Evolutionary conservation across 2,888 invertebrate genomes (phyloP), one percentile per base, ranked within the genome.

Genomic region (Spodoptera littoralis): DNA sequence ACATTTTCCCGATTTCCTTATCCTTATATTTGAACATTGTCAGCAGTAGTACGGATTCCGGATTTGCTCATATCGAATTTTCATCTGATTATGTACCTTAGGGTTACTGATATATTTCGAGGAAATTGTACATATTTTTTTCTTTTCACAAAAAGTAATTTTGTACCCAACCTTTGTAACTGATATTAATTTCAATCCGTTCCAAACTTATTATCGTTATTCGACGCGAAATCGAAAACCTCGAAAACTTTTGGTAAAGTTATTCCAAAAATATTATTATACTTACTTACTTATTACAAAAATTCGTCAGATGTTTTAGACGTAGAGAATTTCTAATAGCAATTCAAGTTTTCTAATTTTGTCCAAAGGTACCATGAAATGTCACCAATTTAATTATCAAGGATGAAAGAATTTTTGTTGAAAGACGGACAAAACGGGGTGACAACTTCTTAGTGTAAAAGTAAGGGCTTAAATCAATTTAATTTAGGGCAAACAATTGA

Each of bases 301-400:
- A 75, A 81, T 70, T 77, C 79, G 70, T 76, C 82, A 80, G 76
- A 80, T 85, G 79, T 81, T 80, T 82, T 70, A 53, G 74, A 81
- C 79, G 71, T 77, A 64, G 70, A 71, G 70, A 77, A 80, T 83
- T 81, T 73, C 49, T 57, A 63, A 68, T 64, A 60, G 68, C 72
- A 65, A 76, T 75, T 80, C 65, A 85, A 89, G 83, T 88, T 88
- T 87, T 82, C 79, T 85, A 87, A 88, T 89, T 85, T 84, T 67
- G 65, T 53, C 75, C 66, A 65, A 71, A 77, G 76, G 74, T 36
- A 43, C 44, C 44, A 44, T 65, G 49, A 73, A 79, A 71, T 66
- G 63, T 72, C 59, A 65, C 77, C 77, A 85, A 85, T 86, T 85
- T 84, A 85, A 86, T 88, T 86, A 88, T 79, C 73, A 78, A 55